A percentile compares a stretch with the other conserved stretches of the same genome.
Conservation (phyloP, 2,113 vertebrate genomes). For the Piaya cayana region DNA sequence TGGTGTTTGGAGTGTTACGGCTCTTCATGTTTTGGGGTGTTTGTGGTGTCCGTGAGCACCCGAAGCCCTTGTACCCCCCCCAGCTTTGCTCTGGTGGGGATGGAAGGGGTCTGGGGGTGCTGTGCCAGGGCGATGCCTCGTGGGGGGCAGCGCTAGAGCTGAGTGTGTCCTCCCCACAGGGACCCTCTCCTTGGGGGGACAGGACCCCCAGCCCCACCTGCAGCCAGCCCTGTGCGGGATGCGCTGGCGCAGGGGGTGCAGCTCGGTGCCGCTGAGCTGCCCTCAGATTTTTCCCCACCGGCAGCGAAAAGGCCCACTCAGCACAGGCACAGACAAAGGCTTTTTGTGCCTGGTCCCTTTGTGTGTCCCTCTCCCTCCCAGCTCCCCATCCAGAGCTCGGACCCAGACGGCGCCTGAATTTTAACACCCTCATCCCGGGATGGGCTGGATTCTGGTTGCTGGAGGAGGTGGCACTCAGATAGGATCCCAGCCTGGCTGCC, state of each 20-base stretch:
- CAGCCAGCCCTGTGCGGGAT: not conserved
- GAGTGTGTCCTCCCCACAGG: fast-evolving
- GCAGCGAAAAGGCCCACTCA: constrained; percentile 24
- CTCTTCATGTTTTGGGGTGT: not conserved
- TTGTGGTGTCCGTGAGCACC: fast-evolving
- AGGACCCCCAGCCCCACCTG: not conserved
- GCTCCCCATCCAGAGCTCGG: not conserved
- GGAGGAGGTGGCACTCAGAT: fast-evolving
- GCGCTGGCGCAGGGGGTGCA: fast-evolving
- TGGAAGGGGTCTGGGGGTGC: not conserved
- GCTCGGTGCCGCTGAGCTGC: not conserved
- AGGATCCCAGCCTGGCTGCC: not conserved
- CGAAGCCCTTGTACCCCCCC: fast-evolving
- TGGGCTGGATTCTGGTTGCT: not conserved
- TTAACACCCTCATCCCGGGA: not conserved
- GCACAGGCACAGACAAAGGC: constrained; percentile 41
- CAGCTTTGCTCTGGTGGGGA: not conserved
- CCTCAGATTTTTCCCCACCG: not conserved
- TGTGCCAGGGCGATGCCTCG: fast-evolving
- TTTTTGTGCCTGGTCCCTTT: constrained; percentile 54
- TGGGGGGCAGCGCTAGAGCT: not conserved
- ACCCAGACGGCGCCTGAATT: not conserved
- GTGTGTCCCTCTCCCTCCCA: constrained; percentile 1
- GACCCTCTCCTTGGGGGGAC: fast-evolving
- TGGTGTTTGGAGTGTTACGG: fast-evolving